Base-by-base conservation (phyloP, 2,797 vertebrate genomes). In the Enteromius trimaculatus region DNA sequence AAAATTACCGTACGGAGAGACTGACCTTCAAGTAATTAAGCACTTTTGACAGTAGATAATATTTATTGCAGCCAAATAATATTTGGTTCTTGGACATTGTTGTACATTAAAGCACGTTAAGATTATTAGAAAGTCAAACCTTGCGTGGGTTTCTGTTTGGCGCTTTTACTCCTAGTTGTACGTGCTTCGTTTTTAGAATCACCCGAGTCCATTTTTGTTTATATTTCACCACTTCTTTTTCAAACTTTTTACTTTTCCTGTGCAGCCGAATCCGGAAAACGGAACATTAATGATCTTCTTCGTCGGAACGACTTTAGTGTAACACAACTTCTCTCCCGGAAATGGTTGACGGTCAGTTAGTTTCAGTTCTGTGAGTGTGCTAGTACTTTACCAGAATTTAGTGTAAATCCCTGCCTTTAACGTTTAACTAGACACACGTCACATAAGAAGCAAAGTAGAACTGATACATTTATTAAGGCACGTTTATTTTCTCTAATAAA, bases 181-280 rank as follows among this genome's bases (percentile, higher is more conserved):
- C 21, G 0, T 17, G 0, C 1, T 1, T 55, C 42, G 9, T 16
- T 60, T 81, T 83, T 81, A 60, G 82, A 79, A n/a, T n/a, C 62
- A 0, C 47, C 34, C 0, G 87, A 49, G 80, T 93, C 90, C 93
- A 94, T 94, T 11, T 44, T 44, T 84, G n/a, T 34, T 79, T 31
- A 47, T 51, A 69, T 75, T 1, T 44, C 34, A 77, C 13, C 4
- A 51, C 66, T 78, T 75, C 58, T 66, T 66, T 44, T 47, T 16
- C 3, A 78, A 85, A 87, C 34, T 85, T 84, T 42, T 71, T 34
- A 9, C 19, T 13, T 39, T 58, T 81, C 14, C n/a, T 44, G 2
- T 19, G 34, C 34, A 26, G 68, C 70, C 26, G 29, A 51, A 53
- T 16, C 21, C 81, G 42, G 39, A 82, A 88, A 23, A 0, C 74